Base-by-base conservation (phyloP, 2,113 vertebrate genomes). In the Lampris megalopsis region DNA sequence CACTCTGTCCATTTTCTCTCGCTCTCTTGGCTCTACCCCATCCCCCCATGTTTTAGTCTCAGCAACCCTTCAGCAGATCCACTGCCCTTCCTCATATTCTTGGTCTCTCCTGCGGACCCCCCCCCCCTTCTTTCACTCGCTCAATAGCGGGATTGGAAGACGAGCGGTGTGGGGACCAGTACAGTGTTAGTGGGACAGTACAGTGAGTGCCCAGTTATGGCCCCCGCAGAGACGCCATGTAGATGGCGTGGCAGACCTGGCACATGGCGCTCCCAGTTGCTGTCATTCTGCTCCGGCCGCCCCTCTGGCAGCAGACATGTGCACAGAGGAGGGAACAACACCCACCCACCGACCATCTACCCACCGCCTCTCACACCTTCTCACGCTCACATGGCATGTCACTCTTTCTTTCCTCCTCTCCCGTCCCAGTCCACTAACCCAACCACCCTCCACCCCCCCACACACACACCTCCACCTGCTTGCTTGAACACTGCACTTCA, bases 161-260 rank as follows among this genome's bases (percentile, higher is more conserved):
- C n/a, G 42, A 52, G 38, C 1, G 42, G 41, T 11, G 3, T 38
- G 75, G 65, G 67, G 68, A 64, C 59, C 65, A 59, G 81, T 91
- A 86, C 83, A 83, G 84, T 87, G 73, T 10, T 56, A 76, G 66
- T 75, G 75, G 64, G 91, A 91, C 88, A 91, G 90, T 93, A 84
- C 75, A 82, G 81, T 81, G 75, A 82, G 88, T 73, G 87, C 87
- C 72, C 80, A 81, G 87, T 79, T 72, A 43, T 70, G 77, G 36
- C 60, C 66, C 83, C 72, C 74, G 89, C 79, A 69, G 87, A 73
- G 71, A 85, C 49, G 80, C 80, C 66, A 73, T 42, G 73, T 93
- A 93, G 94, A 94, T 94, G 94, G 94, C 84, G 89, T 94, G 94
- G 94, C 84, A 89, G 90, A 83, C 86, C 92, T 94, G 92, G 92